Base-by-base conservation (phyloP, 1,140 invertebrate species). In the Aphidius gifuensis region DNA sequence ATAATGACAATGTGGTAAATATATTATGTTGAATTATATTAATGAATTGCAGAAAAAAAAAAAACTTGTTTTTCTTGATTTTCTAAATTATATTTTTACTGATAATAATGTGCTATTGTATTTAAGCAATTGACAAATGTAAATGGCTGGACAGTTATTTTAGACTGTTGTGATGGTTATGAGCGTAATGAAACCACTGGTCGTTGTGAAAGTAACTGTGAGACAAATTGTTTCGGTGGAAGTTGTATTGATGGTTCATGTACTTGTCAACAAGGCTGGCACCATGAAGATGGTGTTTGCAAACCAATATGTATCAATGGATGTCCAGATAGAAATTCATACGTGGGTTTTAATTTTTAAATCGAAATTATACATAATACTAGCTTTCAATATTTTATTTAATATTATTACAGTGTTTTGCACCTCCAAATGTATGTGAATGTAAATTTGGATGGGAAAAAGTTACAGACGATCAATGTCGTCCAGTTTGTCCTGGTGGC, bases 101-200 rank as follows among this genome's bases (percentile, higher is more conserved):
- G 1, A 16, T 16, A 16, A 16, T 16, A 16, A 16, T 16, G 16
- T 16, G 16, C 1, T 16, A 16, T 16, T 16, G 16, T 16, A 16
- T 16, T 16, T 16, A 0, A 16, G 23, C 23, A 32, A 32, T 32
- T 4, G 16, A 16, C 16, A 16, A 16, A 16, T 16, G 16, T 56
- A 53, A 55, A 63, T 11, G 70, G 68, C 16, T 74, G 64, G 68
- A 68, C 80, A 54, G 76, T 75, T 5, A 69, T 81, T 11, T 23
- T 77, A 9, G 78, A 80, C 16, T 80, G 80, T 59, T 81, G 80
- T 58, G 76, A 79, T 3, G 77, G 77, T n/a, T 80, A 71, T 57
- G 5, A 60, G 5, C 68, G 71, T 5, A 75, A 78, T 55, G 16
- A 50, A 7, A 60, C 48, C 2, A 72, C 68, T 5, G 70, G 70